Base-by-base conservation (phyloP, 1,140 invertebrate species). In the Ephestia elutella region DNA sequence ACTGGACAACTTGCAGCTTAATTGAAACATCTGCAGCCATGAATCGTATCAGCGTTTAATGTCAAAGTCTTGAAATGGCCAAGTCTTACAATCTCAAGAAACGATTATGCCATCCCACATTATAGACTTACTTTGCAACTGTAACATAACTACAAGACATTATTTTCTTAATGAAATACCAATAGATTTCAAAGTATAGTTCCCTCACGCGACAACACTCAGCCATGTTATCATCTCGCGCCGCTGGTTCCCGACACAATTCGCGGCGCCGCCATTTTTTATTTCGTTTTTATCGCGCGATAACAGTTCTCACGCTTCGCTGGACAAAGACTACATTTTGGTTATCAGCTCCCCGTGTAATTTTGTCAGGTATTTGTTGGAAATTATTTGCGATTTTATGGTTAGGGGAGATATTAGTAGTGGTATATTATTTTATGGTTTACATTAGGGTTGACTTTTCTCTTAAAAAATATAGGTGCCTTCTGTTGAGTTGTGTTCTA, bases 341-440 rank as follows among this genome's bases (percentile, higher is more conserved):
- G 7, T 49, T 44, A 57, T 60, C 54, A 56, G 56, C 25, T 57
- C 32, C 7, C 49, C 8, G 50, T 44, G 5, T 44, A 44, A 44
- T 44, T 44, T 44, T 44, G 38, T 15, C 38, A 44, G 38, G 38
- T 44, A 44, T 17, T 32, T 32, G 30, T 32, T 17, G 13, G 38
- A 17, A n/a, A 44, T 44, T 15, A 15, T 44, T 17, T 17, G 13
- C 5, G 38, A 15, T 15, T 44, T 32, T 32, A 32, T 44, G 38
- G 13, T 44, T 44, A 15, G n/a, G 38, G 13, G 15, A 44, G 10
- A 44, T 4, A 8, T 44, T 44, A 15, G 38, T 15, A 44, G 3
- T 44, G 38, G 15, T 38, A 7, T 38, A 38, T 38, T 2, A 7
- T 38, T 38, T 11, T 8, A 13, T 38, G 11, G 2, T 38, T 7